Base-by-base conservation (phyloP, 2,888 invertebrate species). In the Perizoma flavofasciatum region DNA sequence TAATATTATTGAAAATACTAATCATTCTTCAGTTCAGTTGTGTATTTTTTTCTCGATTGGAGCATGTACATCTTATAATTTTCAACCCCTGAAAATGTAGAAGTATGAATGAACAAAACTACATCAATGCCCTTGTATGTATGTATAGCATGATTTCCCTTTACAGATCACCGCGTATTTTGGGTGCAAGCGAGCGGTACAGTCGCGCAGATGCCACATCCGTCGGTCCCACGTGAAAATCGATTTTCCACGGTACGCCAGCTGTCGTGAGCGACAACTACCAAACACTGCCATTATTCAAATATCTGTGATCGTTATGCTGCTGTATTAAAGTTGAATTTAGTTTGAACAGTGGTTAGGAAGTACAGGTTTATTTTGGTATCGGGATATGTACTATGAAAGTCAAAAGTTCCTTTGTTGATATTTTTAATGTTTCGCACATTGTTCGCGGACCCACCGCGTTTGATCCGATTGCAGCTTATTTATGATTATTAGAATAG, bases 381-480 rank as follows among this genome's bases (percentile, higher is more conserved):
- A 71, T 71, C 70, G 65, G 70, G 72, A 75, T 85, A 89, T 87
- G 85, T 89, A 89, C 87, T 89, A 87, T 88, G 86, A 87, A 88
- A 89, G 89, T 90, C 89, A 90, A 88, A 90, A 90, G 89, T 85
- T 84, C 88, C 80, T 88, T 92, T 91, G 91, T 91, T 91, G 91
- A 92, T 92, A 91, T 89, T 89, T 92, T 91, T 90, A 91, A 92
- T 90, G 92, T 91, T 90, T 92, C 89, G 90, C 91, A 89, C 91
- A 91, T 91, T 91, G 91, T 91, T 85, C 78, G 81, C 73, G 79
- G 89, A 88, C 89, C 89, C 78, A 88, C 90, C 89, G 86, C 88
- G 86, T 85, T 89, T 87, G 88, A 90, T 90, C 90, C 85, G 88
- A 89, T 91, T 88, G 86, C 81, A 73, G 81, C 77, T 90, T 85